Evolutionary conservation across 2,888 invertebrate genomes (phyloP).

Genomic region (Catocala nupta): DNA sequence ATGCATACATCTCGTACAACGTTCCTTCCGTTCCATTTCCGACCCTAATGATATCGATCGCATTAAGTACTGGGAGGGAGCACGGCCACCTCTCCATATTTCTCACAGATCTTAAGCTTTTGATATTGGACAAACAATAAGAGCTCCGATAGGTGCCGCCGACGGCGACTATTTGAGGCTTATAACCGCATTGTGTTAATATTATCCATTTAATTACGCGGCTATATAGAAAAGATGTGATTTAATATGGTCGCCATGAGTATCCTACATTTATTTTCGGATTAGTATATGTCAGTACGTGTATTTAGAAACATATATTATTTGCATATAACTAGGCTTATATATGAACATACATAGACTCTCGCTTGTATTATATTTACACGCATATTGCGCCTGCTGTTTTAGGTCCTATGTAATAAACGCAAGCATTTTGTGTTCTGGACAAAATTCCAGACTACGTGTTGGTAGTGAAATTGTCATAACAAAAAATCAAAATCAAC

Average conservation of each 20-base stretch:
- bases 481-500: no score
- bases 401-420: no score
- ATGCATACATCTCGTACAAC: slow-evolving; percentile 21
- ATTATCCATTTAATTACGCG: slow-evolving; percentile 30
- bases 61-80: slow-evolving; percentile 59
- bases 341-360: no score
- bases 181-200: slow-evolving; percentile 25
- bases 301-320: no score
- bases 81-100: slow-evolving; percentile 60
- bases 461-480: no score
- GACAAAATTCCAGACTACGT: no score
- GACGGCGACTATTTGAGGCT: slow-evolving; percentile 24
- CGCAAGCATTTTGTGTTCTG: no score
- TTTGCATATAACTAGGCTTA: no score
- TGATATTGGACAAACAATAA: slow-evolving; percentile 41
- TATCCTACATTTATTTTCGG: neutral
- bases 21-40: slow-evolving; percentile 69
- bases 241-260: slow-evolving; percentile 11
- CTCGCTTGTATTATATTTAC: no score
- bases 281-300: no score
- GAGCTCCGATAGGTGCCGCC: slow-evolving; percentile 19
- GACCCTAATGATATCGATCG: slow-evolving; percentile 76
- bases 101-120: slow-evolving; percentile 55
- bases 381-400: no score
- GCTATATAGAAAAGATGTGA: slow-evolving; percentile 15